Percentiles rank a stretch among this genome's conserved stretches.
Evolutionary conservation across 1,140 invertebrate species (phyloP).

Genomic region (Euura saliciscinereae): DNA sequence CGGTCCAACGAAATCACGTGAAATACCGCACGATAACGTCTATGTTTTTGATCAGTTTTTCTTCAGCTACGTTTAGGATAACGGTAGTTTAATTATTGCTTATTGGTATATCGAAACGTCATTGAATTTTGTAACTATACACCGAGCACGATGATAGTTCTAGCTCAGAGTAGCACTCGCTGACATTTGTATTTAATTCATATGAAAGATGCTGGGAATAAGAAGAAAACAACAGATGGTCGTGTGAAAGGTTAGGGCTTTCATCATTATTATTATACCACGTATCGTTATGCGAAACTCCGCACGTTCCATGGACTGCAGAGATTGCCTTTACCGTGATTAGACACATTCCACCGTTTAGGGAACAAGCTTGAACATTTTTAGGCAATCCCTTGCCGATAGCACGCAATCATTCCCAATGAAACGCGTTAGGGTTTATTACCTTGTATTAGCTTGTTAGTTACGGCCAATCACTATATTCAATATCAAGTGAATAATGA

Average conservation of each 20-base stretch:
- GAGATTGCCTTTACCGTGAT: not conserved
- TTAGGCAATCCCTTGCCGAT: too few relatives aligned
- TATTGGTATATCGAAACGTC: not conserved
- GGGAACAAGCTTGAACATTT: not conserved
- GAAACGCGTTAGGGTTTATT: too few relatives aligned
- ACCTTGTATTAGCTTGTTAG: too few relatives aligned
- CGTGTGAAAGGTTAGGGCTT: conserved; percentile 35
- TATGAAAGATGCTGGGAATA: conserved; percentile 29
- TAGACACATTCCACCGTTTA: not conserved
- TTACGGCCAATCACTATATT: too few relatives aligned
- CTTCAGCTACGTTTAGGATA: not conserved
- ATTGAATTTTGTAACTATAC: not conserved
- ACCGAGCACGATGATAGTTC: conserved; percentile 28
- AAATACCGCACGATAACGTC: too few relatives aligned
- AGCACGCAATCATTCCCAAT: too few relatives aligned
- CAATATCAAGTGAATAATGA: not conserved
- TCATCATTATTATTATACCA: conserved; percentile 1
- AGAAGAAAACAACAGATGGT: conserved; percentile 20
- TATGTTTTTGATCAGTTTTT: not conserved
- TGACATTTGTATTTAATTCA: conserved; percentile 49
- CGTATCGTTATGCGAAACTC: not conserved
- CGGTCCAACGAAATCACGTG: too few relatives aligned
- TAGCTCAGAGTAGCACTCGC: conserved; percentile 33
- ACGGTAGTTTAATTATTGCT: not conserved
- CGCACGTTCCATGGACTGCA: not conserved